phyloP scores from a whole-genome alignment of 92 coral and sea anemone species.

The Isaurus tuberculatus region DNA sequence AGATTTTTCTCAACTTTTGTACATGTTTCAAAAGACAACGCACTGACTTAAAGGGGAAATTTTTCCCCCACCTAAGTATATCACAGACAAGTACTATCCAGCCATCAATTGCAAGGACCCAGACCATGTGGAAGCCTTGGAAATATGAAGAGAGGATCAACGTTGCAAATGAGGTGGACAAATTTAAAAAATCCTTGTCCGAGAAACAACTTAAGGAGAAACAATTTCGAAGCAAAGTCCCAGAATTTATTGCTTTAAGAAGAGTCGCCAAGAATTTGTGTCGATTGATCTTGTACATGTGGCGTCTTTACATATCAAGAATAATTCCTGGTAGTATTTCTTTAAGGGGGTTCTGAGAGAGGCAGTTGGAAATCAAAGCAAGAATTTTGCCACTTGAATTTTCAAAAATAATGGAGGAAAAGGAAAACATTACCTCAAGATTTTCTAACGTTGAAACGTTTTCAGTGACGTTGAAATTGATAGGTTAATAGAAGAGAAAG shows the following conservation, averaged over 20 bases:
- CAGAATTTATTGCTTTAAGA: constrained; percentile 50
- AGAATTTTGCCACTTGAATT: no score
- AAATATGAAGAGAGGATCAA: constrained; percentile 39
- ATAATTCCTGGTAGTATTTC: constrained; percentile 54
- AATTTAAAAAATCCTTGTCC: constrained; percentile 46
- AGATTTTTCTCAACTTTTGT: constrained; percentile 73
- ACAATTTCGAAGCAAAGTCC: constrained; percentile 37
- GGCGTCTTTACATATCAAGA: constrained; percentile 51
- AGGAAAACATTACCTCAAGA: no score
- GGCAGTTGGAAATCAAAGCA: no score
- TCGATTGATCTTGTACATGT: constrained; percentile 52
- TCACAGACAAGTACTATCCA: constrained; percentile 42
- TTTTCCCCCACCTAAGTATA: constrained; percentile 5
- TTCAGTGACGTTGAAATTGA: no score
- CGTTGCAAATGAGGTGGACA: constrained; percentile 46
- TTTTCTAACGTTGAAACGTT: no score
- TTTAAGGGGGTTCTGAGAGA: constrained; percentile 43
- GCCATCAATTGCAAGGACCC: constrained; percentile 19
- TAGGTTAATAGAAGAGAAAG: no score
- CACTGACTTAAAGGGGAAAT: constrained; percentile 55
- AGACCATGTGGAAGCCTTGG: constrained; percentile 51
- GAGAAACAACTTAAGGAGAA: constrained; percentile 35
- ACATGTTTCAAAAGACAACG: constrained; percentile 59
- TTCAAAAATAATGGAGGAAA: no score
- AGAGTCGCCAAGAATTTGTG: constrained; percentile 58